Base-by-base conservation (phyloP, 37 sponge, comb jelly and placozoan genomes). In the Halichondria panicea region DNA sequence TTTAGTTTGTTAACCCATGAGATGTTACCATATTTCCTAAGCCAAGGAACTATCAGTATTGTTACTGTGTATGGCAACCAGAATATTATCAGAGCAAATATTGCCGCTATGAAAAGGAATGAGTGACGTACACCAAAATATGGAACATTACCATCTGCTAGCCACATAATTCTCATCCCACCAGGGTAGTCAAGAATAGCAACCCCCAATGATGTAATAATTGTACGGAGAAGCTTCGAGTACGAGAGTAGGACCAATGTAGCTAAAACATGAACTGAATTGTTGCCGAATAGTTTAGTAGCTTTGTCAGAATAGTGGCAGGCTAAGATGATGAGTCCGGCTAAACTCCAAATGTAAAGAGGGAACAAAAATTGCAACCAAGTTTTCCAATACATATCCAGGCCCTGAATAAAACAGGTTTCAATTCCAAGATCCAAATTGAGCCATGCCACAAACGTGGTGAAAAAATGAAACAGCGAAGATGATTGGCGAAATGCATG, bases 401-500 rank as follows among this genome's bases (percentile, higher is more conserved):
- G 68, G 60, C 84, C 76, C 31, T 43, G 11, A 43, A 76, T 76
- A 52, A 83, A 45, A 27, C 84, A 83, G 3, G 43, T 58, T 6
- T 42, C n/a, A n/a, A 76, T 31, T 61, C 67, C 76, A 22, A 82
- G 19, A 43, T 61, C 65, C 4, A 83, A 63, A 42, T 68, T 83
- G 22, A 75, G 27, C 74, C 66, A 83, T 28, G 84, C 69, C 2
- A 83, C 11, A 27, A 82, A 74, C 32, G 50, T n/a, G 7, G 18
- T n/a, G n/a, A n/a, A n/a, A n/a, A n/a, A n/a, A n/a, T n/a, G n/a
- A n/a, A n/a, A n/a, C n/a, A n/a, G n/a, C n/a, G n/a, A n/a, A n/a
- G n/a, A n/a, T n/a, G n/a, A n/a, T n/a, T n/a, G n/a, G n/a, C n/a
- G n/a, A n/a, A n/a, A n/a, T n/a, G n/a, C n/a, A n/a, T n/a, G n/a